Evolutionary conservation across 2,797 vertebrate genomes (phyloP).

Genomic region (Intellagama lesueurii): DNA sequence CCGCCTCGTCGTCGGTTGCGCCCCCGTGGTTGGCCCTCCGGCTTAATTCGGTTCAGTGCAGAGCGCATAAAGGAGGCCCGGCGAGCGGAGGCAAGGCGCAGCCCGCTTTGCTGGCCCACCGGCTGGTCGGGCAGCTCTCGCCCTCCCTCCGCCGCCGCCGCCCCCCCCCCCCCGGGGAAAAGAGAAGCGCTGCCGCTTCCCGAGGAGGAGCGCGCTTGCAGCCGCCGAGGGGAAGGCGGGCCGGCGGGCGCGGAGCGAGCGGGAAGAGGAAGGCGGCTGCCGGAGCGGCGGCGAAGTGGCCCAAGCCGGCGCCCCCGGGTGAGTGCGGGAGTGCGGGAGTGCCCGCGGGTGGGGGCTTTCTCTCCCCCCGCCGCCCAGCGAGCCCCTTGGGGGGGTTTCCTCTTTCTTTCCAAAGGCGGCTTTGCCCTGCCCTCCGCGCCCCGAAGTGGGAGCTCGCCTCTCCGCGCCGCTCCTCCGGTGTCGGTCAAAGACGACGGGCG

Average conservation of each 20-base stretch:
- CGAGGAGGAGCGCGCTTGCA: background rate
- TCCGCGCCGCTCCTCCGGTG: too few species aligned
- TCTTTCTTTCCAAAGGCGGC: too few species aligned
- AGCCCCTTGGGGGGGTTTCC: too few species aligned
- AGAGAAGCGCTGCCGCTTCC: background rate
- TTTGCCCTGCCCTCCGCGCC: too few species aligned
- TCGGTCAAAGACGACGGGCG: too few species aligned
- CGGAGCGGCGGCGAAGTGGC: background rate
- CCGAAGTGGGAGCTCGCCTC: too few species aligned
- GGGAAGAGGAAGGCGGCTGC: too few species aligned
- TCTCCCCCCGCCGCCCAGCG: too few species aligned
- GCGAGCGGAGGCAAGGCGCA: background rate
- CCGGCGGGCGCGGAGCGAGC: too few species aligned
- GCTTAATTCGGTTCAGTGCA: slow-evolving; percentile 78
- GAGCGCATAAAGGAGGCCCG: slow-evolving; percentile 81
- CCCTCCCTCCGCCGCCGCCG: background rate
- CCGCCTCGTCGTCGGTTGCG: slow-evolving; percentile 20
- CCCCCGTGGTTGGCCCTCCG: slow-evolving; percentile 80
- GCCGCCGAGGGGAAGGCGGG: background rate
- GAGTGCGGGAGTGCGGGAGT: background rate
- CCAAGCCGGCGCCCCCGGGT: background rate
- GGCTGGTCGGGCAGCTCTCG: background rate
- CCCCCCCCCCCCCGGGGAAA: background rate
- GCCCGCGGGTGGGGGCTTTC: background rate
- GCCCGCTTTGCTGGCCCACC: background rate